Base-by-base conservation (phyloP, 92 coral and sea anemone genomes). In the Paramuricea clavata region DNA sequence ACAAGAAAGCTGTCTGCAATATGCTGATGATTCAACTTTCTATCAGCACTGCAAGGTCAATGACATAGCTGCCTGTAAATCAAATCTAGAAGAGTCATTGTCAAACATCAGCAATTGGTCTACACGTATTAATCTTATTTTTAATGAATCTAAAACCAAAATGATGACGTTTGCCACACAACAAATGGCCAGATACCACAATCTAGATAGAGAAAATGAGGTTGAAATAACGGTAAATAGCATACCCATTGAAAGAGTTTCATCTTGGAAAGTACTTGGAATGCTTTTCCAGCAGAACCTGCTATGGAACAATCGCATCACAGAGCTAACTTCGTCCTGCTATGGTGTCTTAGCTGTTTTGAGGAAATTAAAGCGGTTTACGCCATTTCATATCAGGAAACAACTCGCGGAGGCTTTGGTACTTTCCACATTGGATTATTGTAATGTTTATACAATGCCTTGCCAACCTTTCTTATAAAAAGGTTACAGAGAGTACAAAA, bases 21-120 rank as follows among this genome's bases (percentile, higher is more conserved):
- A 88, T 74, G 91, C 91, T 13, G 91, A 88, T 76, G 87, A 72
- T 27, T 70, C 87, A 13, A 82, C 83, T 0, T 17, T 88, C 39
- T 74, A 50, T 19, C 77, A 33, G 17, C 78, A 82, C 35, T 65
- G 76, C 15, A 82, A 33, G 43, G n/a, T 47, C 44, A 17, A 32
- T 26, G 87, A 50, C 47, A 28, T 69, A n/a, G 47, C 49, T 10
- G 42, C 44, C 30, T 60, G 64, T 52, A 47, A 54, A 54, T 5
- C 26, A 54, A 6, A 54, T 54, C 27, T 54, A 54, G 62, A 54
- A 54, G 25, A 54, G 62, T 54, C 62, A 54, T 54, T 54, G 62
- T 19, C 25, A 19, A 54, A 19, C 62, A 19, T 54, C 62, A 54
- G 26, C 7, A 9, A 54, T 54, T 54, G 62, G 62, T 54, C 62